Percentiles rank a stretch among this genome's conserved stretches.
These are phyloP conservation scores for Mirounga angustirostris DNA, from an alignment of 2,113 vertebrate genomes.

Conservation along the genomic window DNA sequence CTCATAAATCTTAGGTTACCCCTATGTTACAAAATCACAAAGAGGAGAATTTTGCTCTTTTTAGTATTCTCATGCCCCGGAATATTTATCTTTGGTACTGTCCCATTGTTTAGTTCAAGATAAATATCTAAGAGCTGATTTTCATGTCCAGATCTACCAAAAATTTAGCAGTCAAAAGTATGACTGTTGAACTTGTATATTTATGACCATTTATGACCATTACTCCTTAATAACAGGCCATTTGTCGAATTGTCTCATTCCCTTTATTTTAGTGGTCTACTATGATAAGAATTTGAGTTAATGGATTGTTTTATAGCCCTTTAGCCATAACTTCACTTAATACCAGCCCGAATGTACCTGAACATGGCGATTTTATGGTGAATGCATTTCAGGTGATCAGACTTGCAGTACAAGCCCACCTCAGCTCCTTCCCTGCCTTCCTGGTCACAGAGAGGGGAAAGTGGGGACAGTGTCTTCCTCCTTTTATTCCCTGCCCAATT, in stretches of 20 bases:
- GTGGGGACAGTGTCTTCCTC: background rate
- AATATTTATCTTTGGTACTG: background rate
- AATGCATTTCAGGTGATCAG: background rate
- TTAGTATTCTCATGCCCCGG: background rate
- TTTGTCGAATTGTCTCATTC: background rate
- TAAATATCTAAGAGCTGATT: background rate
- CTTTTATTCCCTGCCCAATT: constrained; percentile 11
- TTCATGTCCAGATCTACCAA: background rate
- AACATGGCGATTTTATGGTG: background rate
- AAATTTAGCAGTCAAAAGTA: background rate
- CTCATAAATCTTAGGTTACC: background rate
- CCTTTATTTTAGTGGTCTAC: background rate
- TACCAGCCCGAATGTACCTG: background rate
- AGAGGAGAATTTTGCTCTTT: background rate
- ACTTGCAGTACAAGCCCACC: fast-evolving
- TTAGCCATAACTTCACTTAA: background rate
- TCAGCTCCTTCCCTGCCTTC: background rate
- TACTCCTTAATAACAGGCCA: background rate
- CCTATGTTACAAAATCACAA: background rate
- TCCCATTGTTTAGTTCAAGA: background rate
- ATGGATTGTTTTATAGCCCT: background rate
- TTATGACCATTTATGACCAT: background rate
- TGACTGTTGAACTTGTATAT: background rate
- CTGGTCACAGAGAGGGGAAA: background rate
- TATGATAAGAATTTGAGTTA: background rate